Percentiles rank a stretch among this genome's conserved stretches.
These are phyloP conservation scores for Caenorhabditis imperialis DNA, from an alignment of 2,888 invertebrate genomes.

Conservation along the genomic window DNA sequence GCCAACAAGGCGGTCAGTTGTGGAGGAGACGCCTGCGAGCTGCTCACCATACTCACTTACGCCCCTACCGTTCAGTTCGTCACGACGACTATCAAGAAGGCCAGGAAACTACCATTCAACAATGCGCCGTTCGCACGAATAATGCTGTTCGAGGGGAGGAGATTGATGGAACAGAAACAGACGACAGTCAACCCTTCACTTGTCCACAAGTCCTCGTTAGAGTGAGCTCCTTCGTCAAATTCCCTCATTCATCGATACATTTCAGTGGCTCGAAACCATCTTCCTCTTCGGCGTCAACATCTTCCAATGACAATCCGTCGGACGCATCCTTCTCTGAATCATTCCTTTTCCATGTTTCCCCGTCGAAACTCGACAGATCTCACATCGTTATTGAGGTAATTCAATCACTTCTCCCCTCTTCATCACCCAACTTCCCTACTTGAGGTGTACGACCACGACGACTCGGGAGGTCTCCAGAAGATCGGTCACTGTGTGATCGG, in stretches of 20 bases:
- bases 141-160: conserved; percentile 73
- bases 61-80: conserved; percentile 74
- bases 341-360: conserved; percentile 71
- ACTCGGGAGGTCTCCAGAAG: conserved; percentile 53
- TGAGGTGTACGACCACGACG: conserved; percentile 67
- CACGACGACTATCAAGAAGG: conserved; percentile 76
- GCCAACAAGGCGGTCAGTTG: conserved; percentile 59
- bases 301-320: conserved; percentile 60
- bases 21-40: conserved; percentile 57
- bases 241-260: background rate
- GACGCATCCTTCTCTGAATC: conserved; percentile 72
- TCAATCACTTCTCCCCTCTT: no score
- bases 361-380: conserved; percentile 63
- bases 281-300: conserved; percentile 66
- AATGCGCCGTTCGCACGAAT: conserved; percentile 72
- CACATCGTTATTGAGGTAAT: conserved; percentile 73
- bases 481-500: conserved; percentile 76
- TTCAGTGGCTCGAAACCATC: conserved; percentile 65
- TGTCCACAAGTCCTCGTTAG: conserved; percentile 58
- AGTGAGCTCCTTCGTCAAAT: conserved; percentile 40
- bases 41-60: conserved; percentile 75
- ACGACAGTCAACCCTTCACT: conserved; percentile 69
- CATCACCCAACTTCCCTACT: no score
- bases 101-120: conserved; percentile 66
- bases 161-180: conserved; percentile 73